These are phyloP conservation scores for Antrozous pallidus DNA, from an alignment of 2,797 vertebrate genomes.

Conservation along the genomic window DNA sequence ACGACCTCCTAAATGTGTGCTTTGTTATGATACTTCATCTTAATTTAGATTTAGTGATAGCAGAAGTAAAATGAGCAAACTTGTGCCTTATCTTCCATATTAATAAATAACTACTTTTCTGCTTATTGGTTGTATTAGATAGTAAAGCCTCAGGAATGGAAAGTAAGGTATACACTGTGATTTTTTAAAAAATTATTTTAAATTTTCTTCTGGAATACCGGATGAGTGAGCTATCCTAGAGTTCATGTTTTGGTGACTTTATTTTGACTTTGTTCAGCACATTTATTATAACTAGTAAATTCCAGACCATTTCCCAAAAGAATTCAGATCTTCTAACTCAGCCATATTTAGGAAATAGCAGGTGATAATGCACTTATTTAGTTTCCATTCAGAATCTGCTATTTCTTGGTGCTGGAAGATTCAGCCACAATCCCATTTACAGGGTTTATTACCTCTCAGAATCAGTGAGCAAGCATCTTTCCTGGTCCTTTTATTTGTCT, in stretches of 20 bases:
- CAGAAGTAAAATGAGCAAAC: not conserved
- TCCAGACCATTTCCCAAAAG: not conserved
- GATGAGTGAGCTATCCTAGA: not conserved
- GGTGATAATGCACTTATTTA: conserved; percentile 45
- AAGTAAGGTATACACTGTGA: not conserved
- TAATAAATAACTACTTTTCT: not conserved
- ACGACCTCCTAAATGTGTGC: not conserved
- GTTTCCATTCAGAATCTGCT: conserved; percentile 49
- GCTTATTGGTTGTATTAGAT: not conserved
- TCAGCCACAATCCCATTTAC: conserved; percentile 60
- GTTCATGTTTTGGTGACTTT: not conserved
- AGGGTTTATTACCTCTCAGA: conserved; percentile 70
- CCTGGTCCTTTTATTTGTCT: conserved; percentile 61
- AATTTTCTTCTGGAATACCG: not conserved
- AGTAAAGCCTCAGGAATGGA: not conserved
- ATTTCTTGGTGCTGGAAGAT: conserved; percentile 57
- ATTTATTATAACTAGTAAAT: conserved; percentile 9
- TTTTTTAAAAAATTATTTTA: not conserved
- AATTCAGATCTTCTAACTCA: not conserved
- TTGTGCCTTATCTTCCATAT: not conserved
- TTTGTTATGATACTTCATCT: not conserved
- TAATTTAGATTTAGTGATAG: not conserved
- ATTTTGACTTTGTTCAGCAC: conserved; percentile 32
- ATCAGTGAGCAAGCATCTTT: conserved; percentile 69
- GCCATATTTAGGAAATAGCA: conserved; percentile 42